A percentile compares a stretch with the other conserved stretches of the same genome.
Conservation (phyloP, 2,888 invertebrate genomes). For the Sarcophaga carnaria region DNA sequence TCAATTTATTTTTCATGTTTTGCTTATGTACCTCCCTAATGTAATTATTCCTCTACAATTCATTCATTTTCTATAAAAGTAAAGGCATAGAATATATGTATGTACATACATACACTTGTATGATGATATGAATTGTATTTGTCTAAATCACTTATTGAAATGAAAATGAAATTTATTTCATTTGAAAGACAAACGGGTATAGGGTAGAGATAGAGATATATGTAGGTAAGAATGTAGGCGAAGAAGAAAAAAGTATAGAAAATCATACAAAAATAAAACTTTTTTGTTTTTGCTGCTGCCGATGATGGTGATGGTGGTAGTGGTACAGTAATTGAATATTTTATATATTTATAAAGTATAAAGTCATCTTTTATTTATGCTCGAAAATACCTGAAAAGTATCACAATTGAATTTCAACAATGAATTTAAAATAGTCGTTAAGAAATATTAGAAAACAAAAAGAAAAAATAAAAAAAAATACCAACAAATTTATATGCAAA, state of each 20-base stretch:
- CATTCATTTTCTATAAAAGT: too few species aligned
- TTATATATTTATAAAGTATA: conserved; percentile 44
- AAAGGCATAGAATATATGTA: background rate
- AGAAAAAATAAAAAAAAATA: background rate
- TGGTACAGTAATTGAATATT: conserved; percentile 37
- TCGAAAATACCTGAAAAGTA: conserved; percentile 30
- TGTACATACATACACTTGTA: background rate
- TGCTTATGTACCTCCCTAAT: conserved; percentile 11
- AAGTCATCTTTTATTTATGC: conserved; percentile 42
- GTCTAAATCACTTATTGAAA: conserved; percentile 37
- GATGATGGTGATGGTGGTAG: background rate
- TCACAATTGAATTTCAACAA: conserved; percentile 34
- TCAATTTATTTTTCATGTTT: background rate
- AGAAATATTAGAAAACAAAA: background rate
- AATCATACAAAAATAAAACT: conserved; percentile 12
- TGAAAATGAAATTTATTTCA: conserved; percentile 46
- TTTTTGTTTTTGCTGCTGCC: background rate
- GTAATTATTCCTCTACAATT: background rate
- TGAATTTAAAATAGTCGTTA: conserved; percentile 3
- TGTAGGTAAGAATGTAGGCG: too few species aligned
- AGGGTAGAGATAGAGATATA: too few species aligned
- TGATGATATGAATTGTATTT: conserved; percentile 3
- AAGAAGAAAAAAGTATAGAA: background rate
- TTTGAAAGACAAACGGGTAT: background rate
- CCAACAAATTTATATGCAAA: too few species aligned